Conservation (phyloP, 2,113 vertebrate species). For the Chrysochloris asiatica region DNA sequence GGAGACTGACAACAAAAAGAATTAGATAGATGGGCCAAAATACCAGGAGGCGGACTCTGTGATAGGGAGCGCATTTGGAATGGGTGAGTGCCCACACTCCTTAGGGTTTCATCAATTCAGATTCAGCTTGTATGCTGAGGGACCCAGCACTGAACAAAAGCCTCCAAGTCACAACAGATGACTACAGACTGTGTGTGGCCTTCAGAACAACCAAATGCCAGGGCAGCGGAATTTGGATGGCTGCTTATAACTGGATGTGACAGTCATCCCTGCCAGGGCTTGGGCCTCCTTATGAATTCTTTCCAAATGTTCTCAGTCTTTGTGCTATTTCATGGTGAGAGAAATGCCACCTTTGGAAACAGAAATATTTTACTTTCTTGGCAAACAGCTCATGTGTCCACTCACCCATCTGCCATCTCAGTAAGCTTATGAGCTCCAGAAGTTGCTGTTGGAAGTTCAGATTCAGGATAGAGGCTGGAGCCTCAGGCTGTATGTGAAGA, state of each 20-base stretch:
- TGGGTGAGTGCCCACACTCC: neutral
- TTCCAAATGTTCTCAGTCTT: neutral
- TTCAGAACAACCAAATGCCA: neutral
- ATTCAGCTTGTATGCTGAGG: neutral
- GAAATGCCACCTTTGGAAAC: neutral
- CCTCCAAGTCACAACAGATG: neutral
- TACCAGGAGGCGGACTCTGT: fast-evolving
- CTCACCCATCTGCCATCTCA: neutral
- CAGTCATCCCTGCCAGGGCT: neutral
- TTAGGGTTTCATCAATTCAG: neutral
- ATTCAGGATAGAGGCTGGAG: neutral
- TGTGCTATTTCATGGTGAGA: neutral
- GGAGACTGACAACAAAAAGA: neutral
- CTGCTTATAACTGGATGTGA: fast-evolving
- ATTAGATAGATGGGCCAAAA: neutral
- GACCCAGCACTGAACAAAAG: neutral
- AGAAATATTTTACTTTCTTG: neutral
- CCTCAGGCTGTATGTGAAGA: fast-evolving
- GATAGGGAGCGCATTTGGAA: neutral
- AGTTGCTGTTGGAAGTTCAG: neutral
- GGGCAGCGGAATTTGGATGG: neutral
- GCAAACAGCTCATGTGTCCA: neutral
- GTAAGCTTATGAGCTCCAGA: neutral
- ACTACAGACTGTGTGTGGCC: no score
- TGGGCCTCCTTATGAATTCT: neutral